Evolutionary conservation across 2,113 vertebrate genomes (phyloP).

Genomic region (Dasypus novemcinctus): DNA sequence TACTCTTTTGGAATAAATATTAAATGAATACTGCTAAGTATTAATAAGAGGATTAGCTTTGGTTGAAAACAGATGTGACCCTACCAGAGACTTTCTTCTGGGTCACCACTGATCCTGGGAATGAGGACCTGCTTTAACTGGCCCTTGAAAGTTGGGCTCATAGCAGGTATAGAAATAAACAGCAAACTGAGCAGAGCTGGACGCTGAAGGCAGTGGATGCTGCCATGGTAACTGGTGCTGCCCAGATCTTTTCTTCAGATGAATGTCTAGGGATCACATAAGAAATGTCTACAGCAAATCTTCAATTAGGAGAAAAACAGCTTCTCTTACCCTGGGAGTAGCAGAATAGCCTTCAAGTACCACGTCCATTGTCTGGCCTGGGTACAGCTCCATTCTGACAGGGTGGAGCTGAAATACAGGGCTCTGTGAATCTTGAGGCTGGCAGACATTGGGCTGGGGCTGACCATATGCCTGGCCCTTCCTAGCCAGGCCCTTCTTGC

Average conservation of each 20-base stretch:
- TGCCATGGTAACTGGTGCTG: conserved; percentile 67
- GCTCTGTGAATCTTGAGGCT: neutral
- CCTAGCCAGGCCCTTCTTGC: neutral
- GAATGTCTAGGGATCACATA: conserved; percentile 46
- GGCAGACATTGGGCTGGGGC: neutral
- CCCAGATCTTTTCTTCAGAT: conserved; percentile 33
- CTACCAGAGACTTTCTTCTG: neutral
- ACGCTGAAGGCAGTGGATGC: conserved; percentile 55
- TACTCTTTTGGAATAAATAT: neutral
- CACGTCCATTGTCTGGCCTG: conserved; percentile 84
- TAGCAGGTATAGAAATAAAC: conserved; percentile 65
- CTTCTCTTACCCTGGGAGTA: conserved; percentile 84
- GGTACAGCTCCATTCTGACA: conserved; percentile 81
- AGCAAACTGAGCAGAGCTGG: conserved; percentile 62
- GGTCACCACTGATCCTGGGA: neutral
- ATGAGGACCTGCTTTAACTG: neutral
- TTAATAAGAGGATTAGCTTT: neutral
- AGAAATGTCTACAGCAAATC: neutral
- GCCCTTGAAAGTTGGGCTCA: conserved; percentile 7
- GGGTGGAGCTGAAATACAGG: conserved; percentile 87
- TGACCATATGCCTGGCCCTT: neutral
- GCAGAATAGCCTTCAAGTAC: conserved; percentile 85
- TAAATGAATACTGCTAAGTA: neutral
- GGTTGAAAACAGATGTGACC: neutral
- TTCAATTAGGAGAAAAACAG: neutral